phyloP scores from a whole-genome alignment of 1,140 invertebrate genomes.

The Heliconius hewitsoni region DNA sequence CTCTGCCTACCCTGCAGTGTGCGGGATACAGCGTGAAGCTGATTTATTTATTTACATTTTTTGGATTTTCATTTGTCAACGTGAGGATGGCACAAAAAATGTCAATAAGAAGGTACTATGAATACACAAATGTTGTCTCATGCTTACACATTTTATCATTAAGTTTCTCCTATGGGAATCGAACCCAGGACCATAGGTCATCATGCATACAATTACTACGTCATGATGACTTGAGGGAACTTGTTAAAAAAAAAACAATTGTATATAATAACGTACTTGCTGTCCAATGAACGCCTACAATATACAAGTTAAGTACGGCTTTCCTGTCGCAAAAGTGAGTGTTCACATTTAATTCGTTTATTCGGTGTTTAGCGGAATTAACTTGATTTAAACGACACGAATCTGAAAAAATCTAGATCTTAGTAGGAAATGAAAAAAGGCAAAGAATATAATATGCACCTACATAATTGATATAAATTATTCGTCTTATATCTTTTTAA shows the following conservation, averaged over 20 bases:
- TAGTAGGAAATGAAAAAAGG: not conserved
- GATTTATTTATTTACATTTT: no score
- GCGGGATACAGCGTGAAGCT: no score
- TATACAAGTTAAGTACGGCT: constrained; percentile 62
- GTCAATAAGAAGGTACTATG: no score
- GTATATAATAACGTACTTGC: not conserved
- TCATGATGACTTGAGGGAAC: no score
- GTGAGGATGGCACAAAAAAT: no score
- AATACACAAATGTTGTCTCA: not conserved
- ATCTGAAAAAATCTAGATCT: constrained; percentile 6
- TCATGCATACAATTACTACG: not conserved
- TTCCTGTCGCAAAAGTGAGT: constrained; percentile 67
- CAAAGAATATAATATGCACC: not conserved
- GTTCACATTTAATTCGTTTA: constrained; percentile 50
- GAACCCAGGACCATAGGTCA: not conserved
- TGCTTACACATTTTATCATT: not conserved
- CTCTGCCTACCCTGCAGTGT: no score
- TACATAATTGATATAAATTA: not conserved
- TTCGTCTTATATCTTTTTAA: not conserved
- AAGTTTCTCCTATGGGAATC: not conserved
- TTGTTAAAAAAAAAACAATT: no score
- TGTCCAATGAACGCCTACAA: constrained; percentile 39
- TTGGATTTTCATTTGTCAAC: no score
- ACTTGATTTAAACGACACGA: constrained; percentile 25
- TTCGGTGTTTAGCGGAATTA: constrained; percentile 63